Percentiles rank a stretch among this genome's conserved stretches.
These are phyloP conservation scores for Micromys minutus DNA, from an alignment of 2,113 vertebrate species.

Conservation along the genomic window DNA sequence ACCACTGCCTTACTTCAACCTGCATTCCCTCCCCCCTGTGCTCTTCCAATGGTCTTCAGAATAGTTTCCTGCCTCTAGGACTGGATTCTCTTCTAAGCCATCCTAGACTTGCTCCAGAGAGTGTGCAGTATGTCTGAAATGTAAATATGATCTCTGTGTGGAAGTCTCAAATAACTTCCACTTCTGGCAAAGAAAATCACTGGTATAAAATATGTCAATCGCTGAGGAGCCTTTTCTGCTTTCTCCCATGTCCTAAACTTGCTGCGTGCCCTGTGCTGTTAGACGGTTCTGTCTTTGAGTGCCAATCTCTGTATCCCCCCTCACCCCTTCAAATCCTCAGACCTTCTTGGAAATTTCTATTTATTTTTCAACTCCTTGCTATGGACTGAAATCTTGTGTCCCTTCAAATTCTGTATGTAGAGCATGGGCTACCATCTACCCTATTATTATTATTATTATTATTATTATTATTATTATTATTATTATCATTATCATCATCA, in stretches of 20 bases:
- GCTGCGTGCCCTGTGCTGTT: neutral
- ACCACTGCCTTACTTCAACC: neutral
- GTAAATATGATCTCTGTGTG: neutral
- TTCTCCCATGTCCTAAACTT: neutral
- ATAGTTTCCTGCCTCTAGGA: neutral
- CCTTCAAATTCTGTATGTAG: neutral
- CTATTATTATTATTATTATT: no score
- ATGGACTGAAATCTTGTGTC: neutral
- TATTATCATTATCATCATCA: no score
- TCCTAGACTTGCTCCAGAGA: neutral
- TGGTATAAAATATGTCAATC: neutral
- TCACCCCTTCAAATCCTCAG: neutral
- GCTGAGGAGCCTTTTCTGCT: neutral
- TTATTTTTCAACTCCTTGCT: neutral
- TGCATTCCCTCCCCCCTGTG: neutral
- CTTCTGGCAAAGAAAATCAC: conserved; percentile 5
- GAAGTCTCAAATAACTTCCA: conserved; percentile 38
- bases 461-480: no score
- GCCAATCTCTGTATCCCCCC: neutral
- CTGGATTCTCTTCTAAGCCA: neutral
- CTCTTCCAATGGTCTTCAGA: neutral
- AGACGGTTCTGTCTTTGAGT: neutral
- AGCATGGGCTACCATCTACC: neutral
- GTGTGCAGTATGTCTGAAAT: neutral
- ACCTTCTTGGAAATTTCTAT: neutral